phyloP scores from a whole-genome alignment of 2,888 invertebrate species.

The Eupithecia exiguata region DNA sequence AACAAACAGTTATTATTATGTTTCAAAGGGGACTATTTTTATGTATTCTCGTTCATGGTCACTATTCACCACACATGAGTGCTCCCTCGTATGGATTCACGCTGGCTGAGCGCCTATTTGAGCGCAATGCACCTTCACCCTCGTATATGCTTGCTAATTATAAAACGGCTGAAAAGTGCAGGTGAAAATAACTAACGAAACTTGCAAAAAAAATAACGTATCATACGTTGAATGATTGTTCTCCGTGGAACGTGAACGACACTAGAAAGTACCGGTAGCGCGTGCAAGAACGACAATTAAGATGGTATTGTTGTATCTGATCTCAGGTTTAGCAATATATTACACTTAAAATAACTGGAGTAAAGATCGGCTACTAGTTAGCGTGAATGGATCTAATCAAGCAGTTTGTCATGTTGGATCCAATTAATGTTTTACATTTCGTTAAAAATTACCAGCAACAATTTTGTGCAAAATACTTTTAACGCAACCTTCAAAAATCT shows the following conservation, averaged over 20 bases:
- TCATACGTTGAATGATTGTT: conserved; percentile 74
- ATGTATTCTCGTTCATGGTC: conserved; percentile 61
- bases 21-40: conserved; percentile 62
- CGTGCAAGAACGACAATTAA: conserved; percentile 72
- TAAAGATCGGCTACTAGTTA: conserved; percentile 22
- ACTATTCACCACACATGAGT: conserved; percentile 61
- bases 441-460: neutral
- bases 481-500: neutral
- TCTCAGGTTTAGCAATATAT: conserved; percentile 43
- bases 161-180: conserved; percentile 13
- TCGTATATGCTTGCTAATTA: conserved; percentile 49
- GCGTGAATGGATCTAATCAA: conserved; percentile 24
- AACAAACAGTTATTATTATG: conserved; percentile 56
- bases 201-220: conserved; percentile 55
- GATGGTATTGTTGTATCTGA: conserved; percentile 64
- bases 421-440: neutral
- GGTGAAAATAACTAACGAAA: conserved; percentile 4
- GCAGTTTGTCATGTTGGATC: conserved; percentile 1
- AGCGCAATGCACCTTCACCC: conserved; percentile 58
- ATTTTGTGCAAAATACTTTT: neutral
- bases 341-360: conserved; percentile 37
- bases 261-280: conserved; percentile 71
- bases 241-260: conserved; percentile 59
- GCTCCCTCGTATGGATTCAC: conserved; percentile 64
- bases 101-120: conserved; percentile 66